phyloP scores from a whole-genome alignment of 2,113 vertebrate species.

The Choloepus hoffmanni region DNA sequence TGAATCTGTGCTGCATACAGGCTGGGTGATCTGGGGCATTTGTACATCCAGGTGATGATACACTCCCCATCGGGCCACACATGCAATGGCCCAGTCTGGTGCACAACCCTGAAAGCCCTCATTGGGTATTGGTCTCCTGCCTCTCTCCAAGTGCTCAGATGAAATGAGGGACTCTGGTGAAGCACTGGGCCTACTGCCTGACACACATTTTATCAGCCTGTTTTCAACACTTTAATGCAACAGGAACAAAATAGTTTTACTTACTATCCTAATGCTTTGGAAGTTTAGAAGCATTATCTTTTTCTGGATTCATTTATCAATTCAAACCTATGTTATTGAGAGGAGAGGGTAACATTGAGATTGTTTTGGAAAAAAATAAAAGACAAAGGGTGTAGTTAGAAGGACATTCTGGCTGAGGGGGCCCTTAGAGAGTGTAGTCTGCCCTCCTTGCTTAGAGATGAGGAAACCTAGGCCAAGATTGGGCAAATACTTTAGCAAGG shows the following conservation, averaged over 20 bases:
- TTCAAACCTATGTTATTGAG: neutral
- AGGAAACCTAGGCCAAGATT: neutral
- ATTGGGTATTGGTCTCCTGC: neutral
- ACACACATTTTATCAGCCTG: neutral
- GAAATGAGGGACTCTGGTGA: neutral
- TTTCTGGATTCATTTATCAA: slow-evolving; percentile 5
- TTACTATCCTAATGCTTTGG: neutral
- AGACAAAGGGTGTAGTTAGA: neutral
- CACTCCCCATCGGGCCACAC: neutral
- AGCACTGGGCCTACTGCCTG: neutral
- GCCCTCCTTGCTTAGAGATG: neutral
- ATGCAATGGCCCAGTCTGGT: neutral
- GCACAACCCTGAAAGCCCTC: rapidly evolving
- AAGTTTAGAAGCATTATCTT: slow-evolving; percentile 1
- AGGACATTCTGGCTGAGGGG: neutral
- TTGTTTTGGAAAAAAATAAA: neutral
- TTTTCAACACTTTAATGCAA: slow-evolving; percentile 38
- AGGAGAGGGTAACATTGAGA: neutral
- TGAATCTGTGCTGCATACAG: neutral
- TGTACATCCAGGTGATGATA: neutral
- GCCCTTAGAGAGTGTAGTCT: neutral
- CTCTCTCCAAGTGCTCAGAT: neutral
- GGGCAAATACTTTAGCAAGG: neutral
- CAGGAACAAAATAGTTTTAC: neutral
- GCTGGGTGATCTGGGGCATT: neutral